These are phyloP conservation scores for Scaptodrosophila latifasciaeformis DNA, from an alignment of 2,888 invertebrate species.

Conservation along the genomic window DNA sequence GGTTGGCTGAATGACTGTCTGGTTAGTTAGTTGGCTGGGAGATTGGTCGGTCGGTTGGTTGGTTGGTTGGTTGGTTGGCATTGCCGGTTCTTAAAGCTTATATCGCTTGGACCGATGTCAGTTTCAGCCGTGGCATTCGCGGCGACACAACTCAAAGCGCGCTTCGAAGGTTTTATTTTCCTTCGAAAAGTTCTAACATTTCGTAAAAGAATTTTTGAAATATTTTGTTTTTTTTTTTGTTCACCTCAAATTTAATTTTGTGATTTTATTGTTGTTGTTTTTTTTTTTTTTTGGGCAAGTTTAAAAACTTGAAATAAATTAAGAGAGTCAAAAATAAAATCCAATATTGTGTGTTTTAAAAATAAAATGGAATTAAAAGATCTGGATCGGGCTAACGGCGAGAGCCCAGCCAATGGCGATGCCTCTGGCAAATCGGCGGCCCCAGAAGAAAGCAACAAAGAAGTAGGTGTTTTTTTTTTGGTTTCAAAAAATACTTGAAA, in stretches of 20 bases:
- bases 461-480: too few species aligned
- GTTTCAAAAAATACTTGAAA: too few species aligned
- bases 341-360: neutral
- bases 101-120: slow-evolving; percentile 37
- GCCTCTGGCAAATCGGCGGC: too few species aligned
- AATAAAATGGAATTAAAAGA: slow-evolving; percentile 10
- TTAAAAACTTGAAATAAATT: slow-evolving; percentile 22
- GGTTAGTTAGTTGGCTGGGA: too few species aligned
- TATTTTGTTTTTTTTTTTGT: neutral
- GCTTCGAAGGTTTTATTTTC: slow-evolving; percentile 10
- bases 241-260: neutral
- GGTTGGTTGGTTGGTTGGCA: slow-evolving; percentile 13
- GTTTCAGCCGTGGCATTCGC: slow-evolving; percentile 60
- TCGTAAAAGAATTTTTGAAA: neutral
- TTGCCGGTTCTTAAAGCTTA: slow-evolving; percentile 59
- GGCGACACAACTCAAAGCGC: slow-evolving; percentile 49
- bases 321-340: neutral
- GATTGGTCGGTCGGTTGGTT: too few species aligned
- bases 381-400: neutral
- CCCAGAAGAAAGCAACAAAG: too few species aligned
- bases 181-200: neutral
- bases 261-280: slow-evolving; percentile 7
- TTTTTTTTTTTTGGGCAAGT: slow-evolving; percentile 18
- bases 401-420: too few species aligned
- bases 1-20: too few species aligned